Percentiles rank a stretch among this genome's conserved stretches.
Conservation (phyloP, 1,140 invertebrate genomes). For the Euura lappo region DNA sequence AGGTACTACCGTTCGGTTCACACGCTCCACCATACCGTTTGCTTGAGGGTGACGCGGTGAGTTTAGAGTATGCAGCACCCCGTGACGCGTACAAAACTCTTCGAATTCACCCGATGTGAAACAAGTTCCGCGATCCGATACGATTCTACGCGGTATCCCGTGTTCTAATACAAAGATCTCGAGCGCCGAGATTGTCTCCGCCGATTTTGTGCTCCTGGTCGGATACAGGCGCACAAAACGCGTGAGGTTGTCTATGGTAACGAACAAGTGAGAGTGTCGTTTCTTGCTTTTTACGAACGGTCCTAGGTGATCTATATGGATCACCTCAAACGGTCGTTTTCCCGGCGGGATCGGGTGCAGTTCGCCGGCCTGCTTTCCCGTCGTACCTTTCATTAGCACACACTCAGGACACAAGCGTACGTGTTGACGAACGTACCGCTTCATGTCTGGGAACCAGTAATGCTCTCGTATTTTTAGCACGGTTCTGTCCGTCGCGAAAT, state of each 20-base stretch:
- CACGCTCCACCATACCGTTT: slow-evolving; percentile 35
- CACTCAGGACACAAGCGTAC: slow-evolving; percentile 21
- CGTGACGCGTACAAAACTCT: slow-evolving; percentile 29
- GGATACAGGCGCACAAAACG: slow-evolving; percentile 17
- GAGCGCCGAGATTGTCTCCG: slow-evolving; percentile 8
- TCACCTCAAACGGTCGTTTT: slow-evolving; percentile 20
- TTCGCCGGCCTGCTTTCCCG: slow-evolving; percentile 21
- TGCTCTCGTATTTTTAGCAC: slow-evolving; percentile 19
- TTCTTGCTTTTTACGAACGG: slow-evolving; percentile 16
- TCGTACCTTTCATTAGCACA: slow-evolving; percentile 20
- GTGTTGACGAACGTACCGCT: slow-evolving; percentile 20
- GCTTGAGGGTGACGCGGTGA: slow-evolving; percentile 37
- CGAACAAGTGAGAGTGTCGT: slow-evolving; percentile 23
- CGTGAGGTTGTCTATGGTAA: slow-evolving; percentile 26
- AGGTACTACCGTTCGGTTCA: slow-evolving; percentile 23
- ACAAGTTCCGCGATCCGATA: slow-evolving; percentile 38
- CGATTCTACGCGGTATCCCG: slow-evolving; percentile 31
- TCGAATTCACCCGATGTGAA: slow-evolving; percentile 37
- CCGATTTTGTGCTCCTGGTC: slow-evolving; percentile 12
- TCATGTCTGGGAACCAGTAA: slow-evolving; percentile 29
- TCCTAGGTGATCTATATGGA: slow-evolving; percentile 29
- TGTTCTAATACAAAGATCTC: slow-evolving; percentile 24
- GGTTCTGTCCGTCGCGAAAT: slow-evolving; percentile 24
- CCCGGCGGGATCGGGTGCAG: slow-evolving; percentile 30
- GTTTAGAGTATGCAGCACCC: slow-evolving; percentile 37